These are phyloP conservation scores for Platypus cylindrus DNA, from an alignment of 2,888 invertebrate genomes.

Conservation along the genomic window DNA sequence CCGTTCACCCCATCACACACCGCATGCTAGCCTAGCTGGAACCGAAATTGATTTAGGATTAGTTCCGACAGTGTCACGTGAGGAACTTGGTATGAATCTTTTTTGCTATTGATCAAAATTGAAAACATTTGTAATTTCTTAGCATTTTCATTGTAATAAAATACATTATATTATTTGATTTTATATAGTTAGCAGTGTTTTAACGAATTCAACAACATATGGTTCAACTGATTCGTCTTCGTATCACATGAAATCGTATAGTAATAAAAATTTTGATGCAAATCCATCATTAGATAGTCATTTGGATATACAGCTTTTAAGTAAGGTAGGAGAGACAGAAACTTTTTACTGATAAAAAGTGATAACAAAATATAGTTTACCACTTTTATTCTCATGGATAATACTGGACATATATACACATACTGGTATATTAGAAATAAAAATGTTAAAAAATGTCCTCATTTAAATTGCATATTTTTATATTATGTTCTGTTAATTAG, in stretches of 20 bases:
- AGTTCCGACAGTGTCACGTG: constrained; percentile 35
- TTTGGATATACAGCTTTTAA: constrained; percentile 57
- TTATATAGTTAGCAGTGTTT: constrained; percentile 40
- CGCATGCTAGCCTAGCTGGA: constrained; percentile 38
- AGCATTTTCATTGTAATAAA: too few relatives aligned
- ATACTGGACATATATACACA: too few relatives aligned
- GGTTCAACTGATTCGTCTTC: constrained; percentile 44
- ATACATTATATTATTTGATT: background rate
- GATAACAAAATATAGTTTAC: too few relatives aligned
- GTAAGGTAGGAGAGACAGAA: constrained; percentile 39
- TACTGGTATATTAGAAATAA: too few relatives aligned
- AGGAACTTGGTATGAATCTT: constrained; percentile 33
- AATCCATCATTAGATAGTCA: constrained; percentile 68
- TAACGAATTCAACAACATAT: constrained; percentile 44
- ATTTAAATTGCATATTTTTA: too few relatives aligned
- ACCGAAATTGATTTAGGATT: constrained; percentile 37
- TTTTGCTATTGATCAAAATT: background rate
- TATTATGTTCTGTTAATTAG: too few relatives aligned
- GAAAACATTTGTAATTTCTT: background rate
- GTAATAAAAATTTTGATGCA: constrained; percentile 50
- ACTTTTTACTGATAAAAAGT: constrained; percentile 31
- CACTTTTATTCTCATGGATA: too few relatives aligned
- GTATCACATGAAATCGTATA: constrained; percentile 37
- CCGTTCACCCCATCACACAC: constrained; percentile 39
- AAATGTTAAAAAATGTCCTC: too few relatives aligned